A percentile compares a stretch with the other conserved stretches of the same genome.
These are phyloP conservation scores for Ceratosolen fusciceps DNA, from an alignment of 1,140 invertebrate species.

Conservation along the genomic window DNA sequence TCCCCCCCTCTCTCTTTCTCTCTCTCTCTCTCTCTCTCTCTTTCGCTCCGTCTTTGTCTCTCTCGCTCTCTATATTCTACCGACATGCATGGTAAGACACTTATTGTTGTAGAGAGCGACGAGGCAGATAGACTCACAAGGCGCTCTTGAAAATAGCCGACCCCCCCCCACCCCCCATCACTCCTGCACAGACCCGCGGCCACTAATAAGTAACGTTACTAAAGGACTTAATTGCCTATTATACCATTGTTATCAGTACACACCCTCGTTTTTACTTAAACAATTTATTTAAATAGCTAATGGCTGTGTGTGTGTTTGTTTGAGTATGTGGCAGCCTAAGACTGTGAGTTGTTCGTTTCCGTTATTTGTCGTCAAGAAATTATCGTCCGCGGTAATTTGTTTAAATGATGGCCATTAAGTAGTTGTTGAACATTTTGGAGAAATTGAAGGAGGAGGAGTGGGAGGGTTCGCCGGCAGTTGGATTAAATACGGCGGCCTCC, in stretches of 20 bases:
- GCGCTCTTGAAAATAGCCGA: conserved; percentile 22
- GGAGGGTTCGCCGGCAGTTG: too few species aligned
- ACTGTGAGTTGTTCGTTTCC: not conserved
- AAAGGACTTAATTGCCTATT: conserved; percentile 36
- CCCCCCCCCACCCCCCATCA: too few species aligned
- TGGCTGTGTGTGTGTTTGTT: too few species aligned
- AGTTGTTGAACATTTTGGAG: too few species aligned
- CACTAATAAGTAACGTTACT: conserved; percentile 6
- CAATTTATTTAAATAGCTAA: not conserved
- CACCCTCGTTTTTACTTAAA: not conserved
- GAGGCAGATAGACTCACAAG: conserved; percentile 15
- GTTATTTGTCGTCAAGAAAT: not conserved
- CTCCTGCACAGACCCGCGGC: conserved; percentile 17
- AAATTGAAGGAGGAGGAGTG: too few species aligned
- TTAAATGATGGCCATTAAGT: too few species aligned
- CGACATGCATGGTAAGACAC: conserved; percentile 49
- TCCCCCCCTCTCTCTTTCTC: too few species aligned
- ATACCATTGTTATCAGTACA: not conserved
- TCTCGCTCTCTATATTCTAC: too few species aligned
- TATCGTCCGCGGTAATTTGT: not conserved
- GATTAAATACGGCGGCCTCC: too few species aligned
- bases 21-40: too few species aligned
- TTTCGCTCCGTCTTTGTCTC: too few species aligned
- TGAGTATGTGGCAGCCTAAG: too few species aligned
- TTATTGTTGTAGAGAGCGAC: conserved; percentile 49